Percentiles rank a stretch among this genome's conserved stretches.
These are phyloP conservation scores for Merluccius polli DNA, from an alignment of 2,797 vertebrate genomes.

Conservation along the genomic window DNA sequence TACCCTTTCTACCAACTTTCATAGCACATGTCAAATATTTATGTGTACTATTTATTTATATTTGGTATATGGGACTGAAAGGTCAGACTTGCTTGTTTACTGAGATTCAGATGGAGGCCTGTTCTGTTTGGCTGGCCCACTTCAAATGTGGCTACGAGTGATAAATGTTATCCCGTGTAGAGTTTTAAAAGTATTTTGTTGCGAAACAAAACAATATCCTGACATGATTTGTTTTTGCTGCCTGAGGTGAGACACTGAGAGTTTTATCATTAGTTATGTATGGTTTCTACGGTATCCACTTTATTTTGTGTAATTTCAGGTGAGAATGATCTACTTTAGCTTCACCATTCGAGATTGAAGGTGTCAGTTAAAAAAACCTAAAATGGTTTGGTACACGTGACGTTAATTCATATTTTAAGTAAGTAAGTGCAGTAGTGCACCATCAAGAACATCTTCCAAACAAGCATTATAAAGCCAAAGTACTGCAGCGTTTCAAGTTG, in stretches of 20 bases:
- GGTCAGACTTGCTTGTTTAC: slow-evolving; percentile 32
- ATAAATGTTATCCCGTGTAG: slow-evolving; percentile 36
- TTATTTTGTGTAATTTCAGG: background rate
- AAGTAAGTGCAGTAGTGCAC: background rate
- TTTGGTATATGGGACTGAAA: slow-evolving; percentile 20
- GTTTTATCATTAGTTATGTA: background rate
- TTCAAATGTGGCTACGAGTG: slow-evolving; percentile 28
- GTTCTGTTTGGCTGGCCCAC: slow-evolving; percentile 21
- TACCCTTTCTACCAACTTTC: too few relatives aligned
- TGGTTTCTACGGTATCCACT: background rate
- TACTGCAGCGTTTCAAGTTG: slow-evolving; percentile 38
- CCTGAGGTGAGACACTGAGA: slow-evolving; percentile 21
- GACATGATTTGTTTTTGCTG: slow-evolving; percentile 15
- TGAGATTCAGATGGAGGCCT: slow-evolving; percentile 11
- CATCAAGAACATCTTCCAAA: slow-evolving; percentile 24
- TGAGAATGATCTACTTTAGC: too few relatives aligned
- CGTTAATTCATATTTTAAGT: background rate
- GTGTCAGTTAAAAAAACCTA: background rate
- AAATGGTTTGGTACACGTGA: background rate
- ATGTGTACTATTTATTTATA: background rate
- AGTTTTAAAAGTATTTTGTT: slow-evolving; percentile 28
- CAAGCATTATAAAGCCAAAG: slow-evolving; percentile 41
- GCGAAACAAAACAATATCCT: slow-evolving; percentile 25
- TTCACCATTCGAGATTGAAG: too few relatives aligned
- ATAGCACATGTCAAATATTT: background rate